These are phyloP conservation scores for Gambelia wislizenii DNA, from an alignment of 2,797 vertebrate species.

Conservation along the genomic window DNA sequence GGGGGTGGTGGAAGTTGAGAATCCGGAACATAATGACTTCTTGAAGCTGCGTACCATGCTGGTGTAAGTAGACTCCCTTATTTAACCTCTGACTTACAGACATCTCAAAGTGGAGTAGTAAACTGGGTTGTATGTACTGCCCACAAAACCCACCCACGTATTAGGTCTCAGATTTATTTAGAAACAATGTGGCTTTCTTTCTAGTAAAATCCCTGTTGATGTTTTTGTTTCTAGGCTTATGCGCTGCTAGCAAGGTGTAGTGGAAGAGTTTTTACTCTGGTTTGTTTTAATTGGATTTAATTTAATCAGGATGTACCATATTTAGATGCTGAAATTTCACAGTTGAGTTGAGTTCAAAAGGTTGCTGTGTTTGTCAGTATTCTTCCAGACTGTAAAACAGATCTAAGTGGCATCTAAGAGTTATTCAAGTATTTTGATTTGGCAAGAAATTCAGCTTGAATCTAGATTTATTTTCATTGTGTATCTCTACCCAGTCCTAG, in stretches of 20 bases:
- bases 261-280: neutral
- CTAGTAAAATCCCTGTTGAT: neutral
- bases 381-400: neutral
- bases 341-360: neutral
- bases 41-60: constrained; percentile 90
- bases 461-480: neutral
- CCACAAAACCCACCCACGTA: neutral
- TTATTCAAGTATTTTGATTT: neutral
- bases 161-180: neutral
- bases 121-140: neutral
- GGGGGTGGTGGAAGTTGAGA: constrained; percentile 92
- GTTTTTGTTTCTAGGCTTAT: neutral
- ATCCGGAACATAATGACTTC: constrained; percentile 94
- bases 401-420: too few species aligned
- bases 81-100: constrained; percentile 23
- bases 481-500: neutral
- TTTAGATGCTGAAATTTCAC: neutral
- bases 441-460: neutral
- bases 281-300: neutral
- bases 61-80: constrained; percentile 81
- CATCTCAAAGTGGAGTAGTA: neutral
- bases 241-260: too few species aligned
- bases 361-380: neutral
- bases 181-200: neutral
- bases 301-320: neutral